Evolutionary conservation across 1,140 invertebrate genomes (phyloP).

Genomic region (Maconellicoccus hirsutus): DNA sequence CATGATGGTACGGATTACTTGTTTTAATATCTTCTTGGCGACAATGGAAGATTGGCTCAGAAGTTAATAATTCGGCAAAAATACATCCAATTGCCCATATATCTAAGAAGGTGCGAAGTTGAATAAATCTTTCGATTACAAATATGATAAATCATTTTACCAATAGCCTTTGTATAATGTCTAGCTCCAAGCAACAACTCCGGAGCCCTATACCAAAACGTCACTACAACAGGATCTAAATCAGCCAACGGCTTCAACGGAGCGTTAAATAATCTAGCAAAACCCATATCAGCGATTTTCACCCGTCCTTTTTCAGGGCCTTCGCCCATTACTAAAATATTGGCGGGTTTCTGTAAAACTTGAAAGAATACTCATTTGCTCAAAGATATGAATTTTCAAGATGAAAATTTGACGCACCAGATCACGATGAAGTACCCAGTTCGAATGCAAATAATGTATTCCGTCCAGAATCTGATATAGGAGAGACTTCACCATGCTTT

Average conservation of each 20-base stretch:
- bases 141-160: slow-evolving; percentile 38
- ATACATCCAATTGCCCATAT: slow-evolving; percentile 99
- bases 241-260: slow-evolving; percentile 95
- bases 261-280: slow-evolving; percentile 97
- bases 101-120: slow-evolving; percentile 45
- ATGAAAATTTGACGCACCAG: slow-evolving; percentile 63
- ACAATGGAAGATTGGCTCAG: slow-evolving; percentile 99
- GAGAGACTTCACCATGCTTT: slow-evolving; percentile 95
- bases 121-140: slow-evolving; percentile 27
- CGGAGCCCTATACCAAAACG: slow-evolving; percentile 98
- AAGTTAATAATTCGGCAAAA: slow-evolving; percentile 92
- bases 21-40: slow-evolving; percentile 99
- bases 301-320: slow-evolving; percentile 91
- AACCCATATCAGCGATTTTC: slow-evolving; percentile 99
- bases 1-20: slow-evolving; percentile 99
- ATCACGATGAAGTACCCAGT: slow-evolving; percentile 99
- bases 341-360: slow-evolving; percentile 80
- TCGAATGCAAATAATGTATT: slow-evolving; percentile 98
- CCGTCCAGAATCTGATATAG: slow-evolving; percentile 98
- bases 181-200: slow-evolving; percentile 91
- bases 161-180: slow-evolving; percentile 98
- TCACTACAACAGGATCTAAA: slow-evolving; percentile 98
- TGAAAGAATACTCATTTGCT: slow-evolving; percentile 23
- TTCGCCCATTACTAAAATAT: slow-evolving; percentile 99
- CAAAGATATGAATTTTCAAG: slow-evolving; percentile 25